These are phyloP conservation scores for Acanthis flammea DNA, from an alignment of 2,797 vertebrate species.

Conservation along the genomic window DNA sequence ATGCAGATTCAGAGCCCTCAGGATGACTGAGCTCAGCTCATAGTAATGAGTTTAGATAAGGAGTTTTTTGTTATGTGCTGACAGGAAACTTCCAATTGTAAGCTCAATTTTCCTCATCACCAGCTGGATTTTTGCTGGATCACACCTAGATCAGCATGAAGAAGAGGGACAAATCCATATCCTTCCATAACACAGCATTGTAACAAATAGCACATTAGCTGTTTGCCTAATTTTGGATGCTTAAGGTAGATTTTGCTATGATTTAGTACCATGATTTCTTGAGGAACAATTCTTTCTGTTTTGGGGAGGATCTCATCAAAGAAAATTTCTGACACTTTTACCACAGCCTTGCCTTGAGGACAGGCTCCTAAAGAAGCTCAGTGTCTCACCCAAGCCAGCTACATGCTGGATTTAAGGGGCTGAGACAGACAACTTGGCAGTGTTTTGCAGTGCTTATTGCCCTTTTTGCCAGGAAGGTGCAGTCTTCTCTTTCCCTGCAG, in stretches of 20 bases:
- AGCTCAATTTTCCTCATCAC: neutral
- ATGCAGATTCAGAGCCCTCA: neutral
- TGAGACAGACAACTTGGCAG: neutral
- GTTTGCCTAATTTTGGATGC: neutral
- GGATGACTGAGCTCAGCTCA: neutral
- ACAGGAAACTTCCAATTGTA: neutral
- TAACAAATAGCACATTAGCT: accelerated
- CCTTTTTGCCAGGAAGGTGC: neutral
- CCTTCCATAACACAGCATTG: neutral
- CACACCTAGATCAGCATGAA: neutral
- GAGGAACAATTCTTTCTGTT: neutral
- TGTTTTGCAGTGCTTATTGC: neutral
- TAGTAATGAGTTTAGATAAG: neutral
- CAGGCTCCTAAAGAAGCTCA: neutral
- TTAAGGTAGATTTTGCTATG: neutral
- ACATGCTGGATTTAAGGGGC: neutral
- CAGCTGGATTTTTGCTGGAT: conserved; percentile 11
- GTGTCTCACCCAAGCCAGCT: neutral
- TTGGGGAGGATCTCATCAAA: neutral
- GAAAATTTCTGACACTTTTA: neutral
- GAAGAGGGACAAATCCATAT: neutral
- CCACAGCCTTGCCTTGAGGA: neutral
- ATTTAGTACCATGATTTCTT: neutral
- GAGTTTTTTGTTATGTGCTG: neutral
- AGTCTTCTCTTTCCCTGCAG: neutral